phyloP scores from a whole-genome alignment of 2,797 vertebrate genomes.

The Crenuchus spilurus region DNA sequence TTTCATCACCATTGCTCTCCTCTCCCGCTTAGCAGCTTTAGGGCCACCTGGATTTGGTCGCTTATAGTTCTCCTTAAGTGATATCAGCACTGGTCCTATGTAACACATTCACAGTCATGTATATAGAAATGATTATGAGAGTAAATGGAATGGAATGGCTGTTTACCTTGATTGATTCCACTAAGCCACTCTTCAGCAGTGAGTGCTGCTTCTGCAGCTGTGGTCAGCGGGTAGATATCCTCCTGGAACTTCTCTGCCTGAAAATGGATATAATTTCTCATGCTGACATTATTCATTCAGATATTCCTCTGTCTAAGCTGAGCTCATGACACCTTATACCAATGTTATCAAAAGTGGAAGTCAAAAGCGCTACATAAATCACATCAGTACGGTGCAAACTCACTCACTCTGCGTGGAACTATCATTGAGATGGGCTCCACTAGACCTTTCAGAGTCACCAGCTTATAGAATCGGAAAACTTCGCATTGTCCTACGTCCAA shows the following conservation, averaged over 20 bases:
- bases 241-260: conserved; percentile 88
- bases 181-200: conserved; percentile 83
- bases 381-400: background rate
- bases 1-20: conserved; percentile 78
- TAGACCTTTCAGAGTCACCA: conserved; percentile 84
- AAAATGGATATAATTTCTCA: background rate
- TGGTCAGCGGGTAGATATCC: conserved; percentile 87
- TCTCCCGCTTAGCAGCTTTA: conserved; percentile 79
- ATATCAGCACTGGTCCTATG: conserved; percentile 84
- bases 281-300: background rate
- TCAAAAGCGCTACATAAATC: background rate
- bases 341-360: background rate
- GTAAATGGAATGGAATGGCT: background rate
- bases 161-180: conserved; percentile 81
- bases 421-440: conserved; percentile 90
- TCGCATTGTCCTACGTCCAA: conserved; percentile 83
- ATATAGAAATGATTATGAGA: background rate
- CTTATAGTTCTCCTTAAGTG: conserved; percentile 84
- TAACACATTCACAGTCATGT: background rate
- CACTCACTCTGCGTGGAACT: conserved; percentile 83
- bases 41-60: conserved; percentile 74
- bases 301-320: background rate
- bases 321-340: conserved; percentile 38
- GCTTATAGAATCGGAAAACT: conserved; percentile 87
- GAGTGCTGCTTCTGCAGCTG: conserved; percentile 80